These are phyloP conservation scores for Probosciger aterrimus DNA, from an alignment of 2,113 vertebrate species.

Conservation along the genomic window DNA sequence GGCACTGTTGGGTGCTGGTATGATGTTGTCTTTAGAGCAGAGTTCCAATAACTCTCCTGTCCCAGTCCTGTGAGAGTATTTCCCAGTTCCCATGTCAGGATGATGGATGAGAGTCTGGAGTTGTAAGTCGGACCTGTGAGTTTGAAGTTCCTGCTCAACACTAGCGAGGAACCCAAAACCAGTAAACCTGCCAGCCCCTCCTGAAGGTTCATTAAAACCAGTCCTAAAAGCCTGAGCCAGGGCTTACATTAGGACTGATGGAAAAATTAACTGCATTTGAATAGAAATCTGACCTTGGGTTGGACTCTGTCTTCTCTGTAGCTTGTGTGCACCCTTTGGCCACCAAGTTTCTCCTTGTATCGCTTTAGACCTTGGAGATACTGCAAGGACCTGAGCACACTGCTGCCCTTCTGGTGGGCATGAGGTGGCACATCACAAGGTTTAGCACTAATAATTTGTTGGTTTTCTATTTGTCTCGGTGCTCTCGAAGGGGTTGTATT, in stretches of 20 bases:
- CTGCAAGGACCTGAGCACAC: background rate
- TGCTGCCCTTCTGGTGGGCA: background rate
- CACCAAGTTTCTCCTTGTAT: background rate
- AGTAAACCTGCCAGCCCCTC: background rate
- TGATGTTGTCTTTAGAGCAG: background rate
- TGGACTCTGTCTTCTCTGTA: background rate
- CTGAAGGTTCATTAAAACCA: background rate
- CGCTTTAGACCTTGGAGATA: background rate
- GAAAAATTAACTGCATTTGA: background rate
- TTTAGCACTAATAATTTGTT: background rate
- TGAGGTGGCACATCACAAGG: background rate
- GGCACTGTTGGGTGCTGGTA: background rate
- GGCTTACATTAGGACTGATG: background rate
- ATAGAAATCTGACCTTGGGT: background rate
- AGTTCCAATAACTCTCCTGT: background rate
- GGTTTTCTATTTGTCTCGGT: background rate
- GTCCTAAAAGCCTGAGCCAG: background rate
- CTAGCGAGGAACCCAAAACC: background rate
- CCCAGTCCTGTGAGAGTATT: background rate
- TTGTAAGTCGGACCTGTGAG: accelerated
- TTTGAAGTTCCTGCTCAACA: background rate
- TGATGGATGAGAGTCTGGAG: background rate
- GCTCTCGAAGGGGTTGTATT: background rate
- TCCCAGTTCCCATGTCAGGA: background rate
- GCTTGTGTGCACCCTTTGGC: background rate